Base-by-base conservation (phyloP, 2,797 vertebrate species). In the Acipenser oxyrinchus region DNA sequence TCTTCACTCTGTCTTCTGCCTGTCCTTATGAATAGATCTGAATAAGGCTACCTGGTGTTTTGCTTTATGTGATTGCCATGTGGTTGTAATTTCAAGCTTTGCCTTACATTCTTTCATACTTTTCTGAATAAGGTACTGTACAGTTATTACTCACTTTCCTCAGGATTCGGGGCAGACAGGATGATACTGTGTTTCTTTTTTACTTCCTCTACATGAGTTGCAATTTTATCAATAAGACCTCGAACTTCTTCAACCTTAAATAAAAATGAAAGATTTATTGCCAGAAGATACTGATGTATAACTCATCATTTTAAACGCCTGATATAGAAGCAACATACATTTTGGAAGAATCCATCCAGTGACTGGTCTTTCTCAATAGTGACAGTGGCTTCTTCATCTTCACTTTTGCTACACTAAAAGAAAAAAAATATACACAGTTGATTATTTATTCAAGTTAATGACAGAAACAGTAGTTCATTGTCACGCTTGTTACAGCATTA, bases 121-220 rank as follows among this genome's bases (percentile, higher is more conserved):
- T 0, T 11, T 12, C 8, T 10, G 0, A 7, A 13, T 64, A 68
- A 15, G 59, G 48, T 7, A 59, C 10, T 13, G 3, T 61, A 53
- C 51, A 58, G n/a, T 4, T 0, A 6, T 10, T 7, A 85, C 95
- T 87, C 84, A 98, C 96, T 91, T 77, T 91, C 91, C 73, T 97
- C 93, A 49, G 95, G 88, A 80, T 95, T 92, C 49, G 95, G 94
- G 18, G 94, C 95, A 5, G 95, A 95, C 61, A 99, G 89, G 66
- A 99, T 94, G 80, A 83, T 87, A 85, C 95, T 96, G 84, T 99
- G 95, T 51, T 93, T 89, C 74, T 93, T 97, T 81, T 87, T 96
- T 69, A 98, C 93, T 49, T 96, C 95, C 62, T 93, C 92, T 69
- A 98, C 91, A 68, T 91, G 86, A 59, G 87, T 84, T 51, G 87